Base-by-base conservation (phyloP, 2,797 vertebrate species). In the Oreochromis mossambicus region DNA sequence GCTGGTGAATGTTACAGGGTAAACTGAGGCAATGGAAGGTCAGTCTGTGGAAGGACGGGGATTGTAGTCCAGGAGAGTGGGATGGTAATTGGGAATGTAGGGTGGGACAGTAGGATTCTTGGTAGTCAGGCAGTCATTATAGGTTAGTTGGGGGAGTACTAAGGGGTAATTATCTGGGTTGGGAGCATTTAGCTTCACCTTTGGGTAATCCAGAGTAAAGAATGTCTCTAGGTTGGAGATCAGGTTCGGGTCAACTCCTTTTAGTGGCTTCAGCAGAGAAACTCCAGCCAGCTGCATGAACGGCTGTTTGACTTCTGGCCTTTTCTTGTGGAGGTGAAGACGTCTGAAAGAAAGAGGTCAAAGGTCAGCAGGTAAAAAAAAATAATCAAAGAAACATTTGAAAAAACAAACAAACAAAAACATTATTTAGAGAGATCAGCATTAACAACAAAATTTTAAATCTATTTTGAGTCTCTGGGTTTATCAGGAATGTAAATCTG, bases 221-320 rank as follows among this genome's bases (percentile, higher is more conserved):
- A 99, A 99, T 0, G 98, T 99, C 96, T 99, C 98, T 70, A 99
- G 96, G 88, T 99, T 99, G 95, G 97, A 97, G 94, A 98, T 98
- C 61, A 99, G 96, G 89, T 99, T 99, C 3, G 98, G 97, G 90
- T 99, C 98, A 4, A 99, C 97, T 0, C 98, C 98, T 91, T 99
- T 99, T 76, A 99, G 92, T 0, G 98, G 98, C 86, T 99, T 99
- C 73, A 99, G 95, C 83, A 99, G 96, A 38, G 98, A 99, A 29
- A 99, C 98, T 9, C 98, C 98, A 2, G 96, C 96, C 82, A 98
- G 94, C 90, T 98, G 98, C 83, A 96, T 96, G 41, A 98, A 99
- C 0, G 97, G 96, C 92, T 97, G 97, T 76, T 99, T 98, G 79
- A 91, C 92, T 90, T 97, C 96, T 1, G 94, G 87, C 79, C 88